phyloP scores from a whole-genome alignment of 2,797 vertebrate genomes.

The Danio tinwini region DNA sequence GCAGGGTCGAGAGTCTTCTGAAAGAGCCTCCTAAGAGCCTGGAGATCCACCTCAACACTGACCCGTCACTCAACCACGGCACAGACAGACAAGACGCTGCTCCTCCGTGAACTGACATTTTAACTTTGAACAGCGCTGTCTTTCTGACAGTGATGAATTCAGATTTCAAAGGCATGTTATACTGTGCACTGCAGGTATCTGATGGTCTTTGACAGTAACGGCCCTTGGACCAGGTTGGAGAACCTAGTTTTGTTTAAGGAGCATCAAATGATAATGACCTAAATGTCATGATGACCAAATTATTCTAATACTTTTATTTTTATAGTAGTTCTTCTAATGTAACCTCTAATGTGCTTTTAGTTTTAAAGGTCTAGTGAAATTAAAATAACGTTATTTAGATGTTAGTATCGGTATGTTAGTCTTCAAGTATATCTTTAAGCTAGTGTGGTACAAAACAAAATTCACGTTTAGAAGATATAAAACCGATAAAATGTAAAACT shows the following conservation, averaged over 20 bases:
- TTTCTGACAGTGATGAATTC: conserved; percentile 45
- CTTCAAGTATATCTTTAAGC: no score
- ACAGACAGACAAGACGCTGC: conserved; percentile 29
- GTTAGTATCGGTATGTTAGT: no score
- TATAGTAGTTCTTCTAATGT: neutral
- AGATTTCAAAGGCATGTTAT: conserved; percentile 30
- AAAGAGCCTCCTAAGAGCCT: conserved; percentile 60
- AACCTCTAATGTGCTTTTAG: neutral
- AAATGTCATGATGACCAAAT: no score
- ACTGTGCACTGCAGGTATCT: conserved; percentile 13
- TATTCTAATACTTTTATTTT: no score
- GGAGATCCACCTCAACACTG: conserved; percentile 43
- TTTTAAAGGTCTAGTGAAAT: no score
- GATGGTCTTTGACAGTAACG: neutral
- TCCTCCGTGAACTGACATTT: conserved; percentile 36
- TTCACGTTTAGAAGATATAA: no score
- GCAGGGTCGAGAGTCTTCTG: conserved; percentile 70
- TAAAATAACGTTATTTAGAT: no score
- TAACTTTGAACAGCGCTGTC: conserved; percentile 29
- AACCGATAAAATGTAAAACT: no score
- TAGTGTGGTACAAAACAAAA: no score
- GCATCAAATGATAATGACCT: neutral
- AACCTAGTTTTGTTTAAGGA: neutral
- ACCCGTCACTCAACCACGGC: conserved; percentile 43
- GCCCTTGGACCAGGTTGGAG: conserved; percentile 3